A percentile compares a stretch with the other conserved stretches of the same genome.
Conservation (phyloP, 2,888 invertebrate species). For the Hemicrepidius hirtus region DNA sequence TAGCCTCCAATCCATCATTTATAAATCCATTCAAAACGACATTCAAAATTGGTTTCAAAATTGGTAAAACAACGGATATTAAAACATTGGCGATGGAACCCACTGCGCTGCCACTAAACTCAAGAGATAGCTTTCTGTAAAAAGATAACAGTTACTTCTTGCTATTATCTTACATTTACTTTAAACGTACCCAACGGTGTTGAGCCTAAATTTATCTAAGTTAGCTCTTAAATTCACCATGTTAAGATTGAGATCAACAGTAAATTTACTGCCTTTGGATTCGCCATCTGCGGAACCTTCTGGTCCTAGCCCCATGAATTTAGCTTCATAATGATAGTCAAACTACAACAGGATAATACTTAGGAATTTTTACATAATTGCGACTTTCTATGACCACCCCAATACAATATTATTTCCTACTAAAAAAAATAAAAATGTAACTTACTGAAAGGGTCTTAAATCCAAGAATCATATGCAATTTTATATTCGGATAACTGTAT, state of each 20-base stretch:
- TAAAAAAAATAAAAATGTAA: no score
- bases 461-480: constrained; percentile 16
- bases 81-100: neutral
- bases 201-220: constrained; percentile 1
- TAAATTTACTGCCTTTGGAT: constrained; percentile 29
- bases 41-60: neutral
- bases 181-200: constrained; percentile 9
- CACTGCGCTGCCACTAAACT: neutral
- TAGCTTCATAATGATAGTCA: constrained; percentile 34
- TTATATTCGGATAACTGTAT: constrained; percentile 45
- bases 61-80: neutral
- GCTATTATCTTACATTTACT: neutral
- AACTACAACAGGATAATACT: constrained; percentile 24
- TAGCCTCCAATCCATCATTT: neutral
- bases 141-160: neutral
- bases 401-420: no score
- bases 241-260: constrained; percentile 22
- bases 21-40: neutral
- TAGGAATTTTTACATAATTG: no score
- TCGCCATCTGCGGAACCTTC: constrained; percentile 21
- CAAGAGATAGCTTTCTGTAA: neutral
- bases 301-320: constrained; percentile 36
- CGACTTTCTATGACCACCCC: no score
- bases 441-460: constrained; percentile 57
- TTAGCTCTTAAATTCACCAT: constrained; percentile 22